Conservation (phyloP, 2,797 vertebrate genomes). For the Heteromormyrus szaboi region DNA sequence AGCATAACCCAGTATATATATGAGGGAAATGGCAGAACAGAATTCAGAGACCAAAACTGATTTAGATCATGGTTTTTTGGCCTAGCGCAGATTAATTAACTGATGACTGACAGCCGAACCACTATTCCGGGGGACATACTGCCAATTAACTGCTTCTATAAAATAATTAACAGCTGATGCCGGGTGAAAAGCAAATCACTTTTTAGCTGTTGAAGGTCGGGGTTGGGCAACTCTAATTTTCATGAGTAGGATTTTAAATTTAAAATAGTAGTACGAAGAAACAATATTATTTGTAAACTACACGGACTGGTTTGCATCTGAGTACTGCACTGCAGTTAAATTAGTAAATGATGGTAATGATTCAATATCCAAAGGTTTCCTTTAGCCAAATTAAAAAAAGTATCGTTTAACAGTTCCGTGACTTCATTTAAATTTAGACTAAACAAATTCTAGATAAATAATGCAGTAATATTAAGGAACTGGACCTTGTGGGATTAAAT, state of each 20-base stretch:
- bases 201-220: not conserved
- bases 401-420: not conserved
- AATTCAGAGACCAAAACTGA: not conserved
- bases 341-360: not conserved
- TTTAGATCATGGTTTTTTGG: not conserved
- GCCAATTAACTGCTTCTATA: conserved; percentile 1
- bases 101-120: not conserved
- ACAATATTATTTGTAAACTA: not conserved
- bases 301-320: not conserved
- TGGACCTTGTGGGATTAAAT: not conserved
- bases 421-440: not conserved
- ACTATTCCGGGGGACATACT: not conserved
- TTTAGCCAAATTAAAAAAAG: not conserved
- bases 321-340: not conserved
- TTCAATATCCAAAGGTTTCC: not conserved
- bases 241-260: not conserved
- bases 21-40: not conserved
- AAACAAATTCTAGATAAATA: not conserved
- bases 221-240: not conserved
- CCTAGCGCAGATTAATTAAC: not conserved
- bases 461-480: not conserved
- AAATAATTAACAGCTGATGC: conserved; percentile 34
- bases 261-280: not conserved
- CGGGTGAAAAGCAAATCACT: conserved; percentile 29
- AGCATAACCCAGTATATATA: not conserved